Percentiles rank a stretch among this genome's conserved stretches.
phyloP scores from a whole-genome alignment of 2,888 invertebrate species.

The Campaea margaritaria region DNA sequence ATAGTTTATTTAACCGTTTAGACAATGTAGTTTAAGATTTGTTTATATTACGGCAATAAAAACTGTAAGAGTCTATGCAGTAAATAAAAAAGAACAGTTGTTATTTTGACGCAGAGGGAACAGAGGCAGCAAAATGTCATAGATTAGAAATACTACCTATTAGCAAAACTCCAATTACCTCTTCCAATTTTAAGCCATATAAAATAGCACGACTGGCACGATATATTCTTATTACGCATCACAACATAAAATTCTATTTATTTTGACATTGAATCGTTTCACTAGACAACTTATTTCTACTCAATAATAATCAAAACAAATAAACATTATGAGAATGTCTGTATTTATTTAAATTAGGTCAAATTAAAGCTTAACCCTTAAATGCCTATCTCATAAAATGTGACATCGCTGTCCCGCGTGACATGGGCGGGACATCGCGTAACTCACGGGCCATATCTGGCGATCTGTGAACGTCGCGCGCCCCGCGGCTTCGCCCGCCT shows the following conservation, averaged over 20 bases:
- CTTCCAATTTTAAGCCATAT: not conserved
- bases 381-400: slow-evolving; percentile 10
- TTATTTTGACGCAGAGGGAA: too few species aligned
- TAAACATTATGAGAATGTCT: not conserved
- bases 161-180: slow-evolving; percentile 4
- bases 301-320: not conserved
- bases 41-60: too few species aligned
- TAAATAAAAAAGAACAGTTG: too few species aligned
- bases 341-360: slow-evolving; percentile 22
- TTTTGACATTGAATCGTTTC: not conserved
- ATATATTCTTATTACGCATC: not conserved
- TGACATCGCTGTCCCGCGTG: slow-evolving; percentile 33
- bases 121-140: too few species aligned
- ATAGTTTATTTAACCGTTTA: too few species aligned
- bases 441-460: slow-evolving; percentile 72
- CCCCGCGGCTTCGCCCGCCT: slow-evolving; percentile 55
- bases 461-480: slow-evolving; percentile 78
- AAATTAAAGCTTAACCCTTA: slow-evolving; percentile 30
- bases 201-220: slow-evolving; percentile 8
- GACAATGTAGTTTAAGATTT: too few species aligned
- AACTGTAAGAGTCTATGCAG: too few species aligned
- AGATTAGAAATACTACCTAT: not conserved
- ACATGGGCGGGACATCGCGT: slow-evolving; percentile 48
- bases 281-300: not conserved
- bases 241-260: slow-evolving; percentile 2